phyloP scores from a whole-genome alignment of 2,888 invertebrate genomes.

The Hesperia comma region DNA sequence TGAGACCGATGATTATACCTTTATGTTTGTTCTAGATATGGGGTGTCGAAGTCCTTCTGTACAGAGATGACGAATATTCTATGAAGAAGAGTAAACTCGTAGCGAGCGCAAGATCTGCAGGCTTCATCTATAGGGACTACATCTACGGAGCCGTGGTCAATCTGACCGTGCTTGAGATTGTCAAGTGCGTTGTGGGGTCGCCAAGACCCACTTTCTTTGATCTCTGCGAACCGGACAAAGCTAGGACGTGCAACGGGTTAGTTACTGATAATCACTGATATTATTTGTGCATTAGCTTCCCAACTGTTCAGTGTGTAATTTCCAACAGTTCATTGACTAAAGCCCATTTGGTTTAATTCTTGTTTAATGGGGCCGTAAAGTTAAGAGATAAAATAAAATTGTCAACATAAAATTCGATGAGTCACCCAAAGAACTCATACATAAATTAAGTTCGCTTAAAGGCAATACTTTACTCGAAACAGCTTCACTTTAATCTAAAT shows the following conservation, averaged over 20 bases:
- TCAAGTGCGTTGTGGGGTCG: conserved; percentile 88
- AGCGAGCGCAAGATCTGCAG: conserved; percentile 69
- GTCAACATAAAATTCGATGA: no score
- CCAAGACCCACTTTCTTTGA: conserved; percentile 91
- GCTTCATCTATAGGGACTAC: conserved; percentile 85
- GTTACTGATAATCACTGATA: conserved; percentile 41
- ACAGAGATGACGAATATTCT: conserved; percentile 71
- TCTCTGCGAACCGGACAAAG: conserved; percentile 87
- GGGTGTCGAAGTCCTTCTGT: conserved; percentile 71
- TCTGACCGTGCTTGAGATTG: conserved; percentile 84
- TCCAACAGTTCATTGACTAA: no score
- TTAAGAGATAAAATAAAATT: no score
- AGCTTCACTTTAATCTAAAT: no score
- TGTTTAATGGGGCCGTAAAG: no score
- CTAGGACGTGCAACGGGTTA: conserved; percentile 85
- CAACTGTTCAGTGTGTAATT: no score
- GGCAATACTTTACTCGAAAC: no score
- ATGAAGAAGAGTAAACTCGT: conserved; percentile 70
- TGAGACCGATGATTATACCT: not conserved
- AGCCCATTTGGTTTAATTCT: no score
- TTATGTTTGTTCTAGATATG: conserved; percentile 65
- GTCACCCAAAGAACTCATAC: no score
- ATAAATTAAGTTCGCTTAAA: no score
- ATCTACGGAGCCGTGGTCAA: conserved; percentile 85
- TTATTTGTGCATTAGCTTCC: not conserved